Evolutionary conservation across 2,113 vertebrate genomes (phyloP).

Genomic region (Struthio camelus): DNA sequence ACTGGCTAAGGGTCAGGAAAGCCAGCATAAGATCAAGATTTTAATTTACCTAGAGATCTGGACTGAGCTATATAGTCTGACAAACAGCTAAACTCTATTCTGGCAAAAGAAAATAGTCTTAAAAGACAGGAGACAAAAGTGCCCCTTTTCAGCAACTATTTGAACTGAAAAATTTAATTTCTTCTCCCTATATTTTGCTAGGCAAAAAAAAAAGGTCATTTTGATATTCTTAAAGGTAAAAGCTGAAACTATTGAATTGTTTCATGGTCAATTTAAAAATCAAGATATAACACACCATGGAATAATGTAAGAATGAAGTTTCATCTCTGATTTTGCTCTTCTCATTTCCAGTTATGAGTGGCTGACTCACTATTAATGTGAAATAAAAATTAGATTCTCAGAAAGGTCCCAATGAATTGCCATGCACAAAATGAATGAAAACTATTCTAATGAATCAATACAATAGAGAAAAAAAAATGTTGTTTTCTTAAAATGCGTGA

Average conservation of each 20-base stretch:
- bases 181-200: background rate
- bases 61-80: slow-evolving; percentile 1
- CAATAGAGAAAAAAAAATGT: too few relatives aligned
- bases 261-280: background rate
- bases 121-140: background rate
- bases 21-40: slow-evolving; percentile 24
- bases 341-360: background rate
- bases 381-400: background rate
- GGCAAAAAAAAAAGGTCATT: background rate
- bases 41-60: slow-evolving; percentile 38
- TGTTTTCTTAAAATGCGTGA: background rate
- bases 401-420: background rate
- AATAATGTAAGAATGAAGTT: background rate
- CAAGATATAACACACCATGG: background rate
- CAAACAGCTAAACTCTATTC: background rate
- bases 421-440: background rate
- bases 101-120: background rate
- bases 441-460: background rate
- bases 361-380: background rate
- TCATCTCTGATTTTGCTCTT: background rate
- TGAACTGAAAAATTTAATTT: background rate
- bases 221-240: background rate
- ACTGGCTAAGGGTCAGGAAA: slow-evolving; percentile 25
- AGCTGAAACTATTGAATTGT: background rate
- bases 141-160: background rate